Evolutionary conservation across 2,888 invertebrate species (phyloP).

Genomic region (Mesorhabditis spiculigera): DNA sequence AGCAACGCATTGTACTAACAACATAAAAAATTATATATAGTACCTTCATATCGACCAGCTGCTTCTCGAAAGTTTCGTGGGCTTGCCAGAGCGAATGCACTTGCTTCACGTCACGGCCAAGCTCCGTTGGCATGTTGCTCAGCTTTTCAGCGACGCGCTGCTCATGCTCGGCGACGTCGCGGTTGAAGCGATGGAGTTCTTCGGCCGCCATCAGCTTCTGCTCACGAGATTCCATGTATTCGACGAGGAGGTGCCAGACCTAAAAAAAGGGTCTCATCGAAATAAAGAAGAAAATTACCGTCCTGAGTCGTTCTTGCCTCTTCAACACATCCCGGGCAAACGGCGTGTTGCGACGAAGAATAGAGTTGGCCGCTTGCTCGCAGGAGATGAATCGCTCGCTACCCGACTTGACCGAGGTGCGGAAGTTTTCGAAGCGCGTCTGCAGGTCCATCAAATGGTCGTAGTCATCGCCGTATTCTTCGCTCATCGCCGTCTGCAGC

Average conservation of each 20-base stretch:
- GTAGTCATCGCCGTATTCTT: constrained; percentile 88
- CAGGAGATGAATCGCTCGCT: constrained; percentile 85
- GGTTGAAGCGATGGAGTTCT: constrained; percentile 93
- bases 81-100: constrained; percentile 77
- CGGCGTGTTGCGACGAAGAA: constrained; percentile 71
- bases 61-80: constrained; percentile 89
- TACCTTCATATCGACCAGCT: constrained; percentile 81
- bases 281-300: constrained; percentile 16
- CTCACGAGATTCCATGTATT: constrained; percentile 80
- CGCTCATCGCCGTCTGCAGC: constrained; percentile 80
- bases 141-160: constrained; percentile 71
- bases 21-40: too few species aligned
- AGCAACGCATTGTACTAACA: too few species aligned
- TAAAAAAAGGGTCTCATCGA: constrained; percentile 9
- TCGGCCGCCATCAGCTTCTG: constrained; percentile 86
- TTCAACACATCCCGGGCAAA: constrained; percentile 80
- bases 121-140: constrained; percentile 75
- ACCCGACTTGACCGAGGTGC: constrained; percentile 82
- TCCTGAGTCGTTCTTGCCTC: constrained; percentile 58
- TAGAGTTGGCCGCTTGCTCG: constrained; percentile 82
- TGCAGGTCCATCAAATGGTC: constrained; percentile 68
- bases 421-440: constrained; percentile 87
- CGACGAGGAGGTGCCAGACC: constrained; percentile 80
- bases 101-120: constrained; percentile 66
- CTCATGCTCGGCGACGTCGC: constrained; percentile 63